Conservation (phyloP, 1,140 invertebrate species). For the Aphis craccivora region DNA sequence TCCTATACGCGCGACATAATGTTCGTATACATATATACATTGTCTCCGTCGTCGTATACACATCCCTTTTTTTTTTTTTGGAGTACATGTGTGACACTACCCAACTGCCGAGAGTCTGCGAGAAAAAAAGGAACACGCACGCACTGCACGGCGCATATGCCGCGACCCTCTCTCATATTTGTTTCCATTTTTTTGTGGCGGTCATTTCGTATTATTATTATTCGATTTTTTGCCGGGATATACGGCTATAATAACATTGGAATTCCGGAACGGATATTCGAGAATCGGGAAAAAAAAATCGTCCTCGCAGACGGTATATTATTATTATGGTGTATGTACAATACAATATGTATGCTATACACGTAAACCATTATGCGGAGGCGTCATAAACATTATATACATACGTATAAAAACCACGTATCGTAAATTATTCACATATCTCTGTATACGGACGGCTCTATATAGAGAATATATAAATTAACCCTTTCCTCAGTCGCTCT, state of each 20-base stretch:
- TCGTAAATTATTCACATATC: neutral
- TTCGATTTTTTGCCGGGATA: neutral
- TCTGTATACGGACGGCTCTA: neutral
- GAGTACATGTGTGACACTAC: neutral
- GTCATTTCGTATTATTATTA: neutral
- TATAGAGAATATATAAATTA: neutral
- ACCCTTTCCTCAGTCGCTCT: neutral
- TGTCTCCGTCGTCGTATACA: neutral
- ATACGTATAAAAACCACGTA: neutral
- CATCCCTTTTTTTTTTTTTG: neutral
- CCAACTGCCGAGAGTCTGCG: neutral
- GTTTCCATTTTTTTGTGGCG: neutral
- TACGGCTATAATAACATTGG: neutral
- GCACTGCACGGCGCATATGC: neutral
- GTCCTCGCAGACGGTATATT: neutral
- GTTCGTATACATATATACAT: neutral
- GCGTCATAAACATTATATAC: neutral
- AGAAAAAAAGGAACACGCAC: conserved; percentile 8
- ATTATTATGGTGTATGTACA: neutral
- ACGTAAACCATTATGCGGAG: neutral
- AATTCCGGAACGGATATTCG: neutral
- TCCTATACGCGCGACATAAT: neutral
- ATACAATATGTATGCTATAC: neutral
- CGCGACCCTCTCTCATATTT: neutral
- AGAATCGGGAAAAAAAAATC: neutral